Evolutionary conservation across 1,140 invertebrate genomes (phyloP), one percentile per base, ranked within the genome.

Genomic region (Lepidostoma basale): DNA sequence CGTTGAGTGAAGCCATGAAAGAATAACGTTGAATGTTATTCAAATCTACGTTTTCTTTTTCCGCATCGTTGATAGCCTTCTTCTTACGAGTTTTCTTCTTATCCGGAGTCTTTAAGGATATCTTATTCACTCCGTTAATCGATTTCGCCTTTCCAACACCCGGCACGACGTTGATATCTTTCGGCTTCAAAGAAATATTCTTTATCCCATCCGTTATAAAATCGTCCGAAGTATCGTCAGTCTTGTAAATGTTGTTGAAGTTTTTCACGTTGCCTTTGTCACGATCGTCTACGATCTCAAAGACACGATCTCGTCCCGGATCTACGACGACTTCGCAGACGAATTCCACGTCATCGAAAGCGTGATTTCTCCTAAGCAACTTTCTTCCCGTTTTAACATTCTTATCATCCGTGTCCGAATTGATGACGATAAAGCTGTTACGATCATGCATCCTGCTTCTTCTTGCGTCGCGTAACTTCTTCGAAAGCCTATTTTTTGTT

Each of bases 1-100:
- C 70, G 23, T 62, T 28, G 18, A 72, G 39, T 0, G 70, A 72
- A 23, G 70, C 70, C 66, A 72, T 72, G 42, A 72, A 72, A 20
- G 60, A 33, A 22, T 72, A 68, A 2, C 42, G 4, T 65, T 68
- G 18, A 52, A 66, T 62, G 14, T 54, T 25, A n/a, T 54, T 22
- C 12, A 36, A 23, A 14, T 52, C 30, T 8, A 45, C 22, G 56
- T 54, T 56, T 23, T 39, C 49, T 39, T 39, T 54, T 22, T 8
- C 45, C 22, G 33, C 22, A n/a, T n/a, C n/a, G n/a, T n/a, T n/a
- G n/a, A n/a, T n/a, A n/a, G 26, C 49, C 33, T 12, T 59, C 20
- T 40, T 30, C 18, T 30, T 54, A 2, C 23, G 49, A 2, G 3
- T n/a, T 54, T 26, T 20, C 49, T 54, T 59, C 40, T 59, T 40